A percentile compares a stretch with the other conserved stretches of the same genome.
These are phyloP conservation scores for Hydraecia micacea DNA, from an alignment of 2,888 invertebrate genomes.

Conservation along the genomic window DNA sequence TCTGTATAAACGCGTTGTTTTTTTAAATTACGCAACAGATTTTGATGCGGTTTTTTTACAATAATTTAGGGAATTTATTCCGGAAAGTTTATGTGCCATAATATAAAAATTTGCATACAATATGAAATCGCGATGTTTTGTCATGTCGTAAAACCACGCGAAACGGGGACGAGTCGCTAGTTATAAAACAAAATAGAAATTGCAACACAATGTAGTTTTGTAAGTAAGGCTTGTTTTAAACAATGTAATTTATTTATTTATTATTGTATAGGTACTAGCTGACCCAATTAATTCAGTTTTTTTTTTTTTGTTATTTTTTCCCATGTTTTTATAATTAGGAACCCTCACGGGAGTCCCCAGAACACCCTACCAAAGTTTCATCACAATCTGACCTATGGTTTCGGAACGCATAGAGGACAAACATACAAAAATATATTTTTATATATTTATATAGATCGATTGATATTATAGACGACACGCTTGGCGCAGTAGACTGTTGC, in stretches of 20 bases:
- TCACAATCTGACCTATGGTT: too few species aligned
- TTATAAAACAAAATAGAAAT: not conserved
- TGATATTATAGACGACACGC: too few species aligned
- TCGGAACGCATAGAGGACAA: too few species aligned
- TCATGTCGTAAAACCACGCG: not conserved
- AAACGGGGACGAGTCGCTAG: not conserved
- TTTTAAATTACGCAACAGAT: not conserved
- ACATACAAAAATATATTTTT: too few species aligned
- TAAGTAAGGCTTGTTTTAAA: not conserved
- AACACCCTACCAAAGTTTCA: too few species aligned
- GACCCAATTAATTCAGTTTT: too few species aligned
- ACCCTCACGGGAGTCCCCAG: too few species aligned
- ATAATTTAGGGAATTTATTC: not conserved
- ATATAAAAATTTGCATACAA: not conserved
- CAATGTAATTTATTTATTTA: not conserved
- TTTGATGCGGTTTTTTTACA: not conserved
- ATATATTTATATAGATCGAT: too few species aligned
- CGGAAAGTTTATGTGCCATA: not conserved
- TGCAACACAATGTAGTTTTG: not conserved
- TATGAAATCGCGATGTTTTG: not conserved
- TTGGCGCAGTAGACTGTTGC: too few species aligned
- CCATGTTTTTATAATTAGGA: too few species aligned
- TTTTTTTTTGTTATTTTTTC: too few species aligned
- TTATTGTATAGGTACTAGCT: too few species aligned
- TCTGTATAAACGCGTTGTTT: not conserved